Evolutionary conservation across 2,797 vertebrate species (phyloP).

Genomic region (Sphaeramia orbicularis): DNA sequence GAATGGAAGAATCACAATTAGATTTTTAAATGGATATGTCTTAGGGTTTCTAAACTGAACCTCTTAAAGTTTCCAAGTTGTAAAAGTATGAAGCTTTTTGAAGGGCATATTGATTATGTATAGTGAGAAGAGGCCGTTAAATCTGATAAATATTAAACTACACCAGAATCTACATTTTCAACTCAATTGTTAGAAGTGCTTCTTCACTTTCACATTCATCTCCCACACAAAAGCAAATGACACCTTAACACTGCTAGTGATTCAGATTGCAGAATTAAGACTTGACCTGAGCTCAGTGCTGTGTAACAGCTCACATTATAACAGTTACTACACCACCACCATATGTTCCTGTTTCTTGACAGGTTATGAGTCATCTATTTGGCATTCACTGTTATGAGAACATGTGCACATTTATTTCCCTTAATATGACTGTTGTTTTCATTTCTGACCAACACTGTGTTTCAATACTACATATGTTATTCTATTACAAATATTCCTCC

Average conservation of each 20-base stretch:
- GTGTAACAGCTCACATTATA: slow-evolving; percentile 13
- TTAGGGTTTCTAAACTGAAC: too few relatives aligned
- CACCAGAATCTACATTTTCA: neutral
- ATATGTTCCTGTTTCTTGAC: slow-evolving; percentile 16
- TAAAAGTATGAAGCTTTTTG: too few relatives aligned
- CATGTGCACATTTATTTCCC: slow-evolving; percentile 36
- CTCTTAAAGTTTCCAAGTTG: neutral
- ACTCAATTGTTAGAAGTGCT: neutral
- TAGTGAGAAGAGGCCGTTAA: neutral
- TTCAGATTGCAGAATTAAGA: slow-evolving; percentile 16
- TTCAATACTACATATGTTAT: too few relatives aligned
- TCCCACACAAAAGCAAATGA: slow-evolving; percentile 1
- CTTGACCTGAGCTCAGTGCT: slow-evolving; percentile 19
- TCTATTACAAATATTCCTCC: slow-evolving; percentile 5
- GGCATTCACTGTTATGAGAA: slow-evolving; percentile 30
- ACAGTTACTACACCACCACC: slow-evolving; percentile 25
- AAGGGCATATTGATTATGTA: too few relatives aligned
- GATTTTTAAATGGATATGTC: too few relatives aligned
- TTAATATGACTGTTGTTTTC: slow-evolving; percentile 1
- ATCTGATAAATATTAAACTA: slow-evolving; percentile 5
- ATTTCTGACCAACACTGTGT: slow-evolving; percentile 13
- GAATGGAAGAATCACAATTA: too few relatives aligned
- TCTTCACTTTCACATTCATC: neutral
- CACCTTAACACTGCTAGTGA: slow-evolving; percentile 14
- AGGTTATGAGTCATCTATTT: slow-evolving; percentile 36